Percentiles rank a stretch among this genome's conserved stretches.
phyloP scores from a whole-genome alignment of 2,113 vertebrate genomes.

The Rhadina sibilatrix region DNA sequence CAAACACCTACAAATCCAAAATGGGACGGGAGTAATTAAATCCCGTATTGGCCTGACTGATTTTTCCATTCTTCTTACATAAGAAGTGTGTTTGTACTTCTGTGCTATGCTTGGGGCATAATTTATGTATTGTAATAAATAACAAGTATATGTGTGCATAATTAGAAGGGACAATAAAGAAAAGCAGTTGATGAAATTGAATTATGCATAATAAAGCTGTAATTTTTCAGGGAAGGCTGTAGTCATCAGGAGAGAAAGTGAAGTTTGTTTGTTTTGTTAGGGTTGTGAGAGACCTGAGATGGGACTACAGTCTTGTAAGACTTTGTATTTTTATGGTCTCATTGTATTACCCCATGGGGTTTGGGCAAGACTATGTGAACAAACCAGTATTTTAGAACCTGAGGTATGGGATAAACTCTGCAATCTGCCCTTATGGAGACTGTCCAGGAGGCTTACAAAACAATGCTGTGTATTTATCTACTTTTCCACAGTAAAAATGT shows the following conservation, averaged over 20 bases:
- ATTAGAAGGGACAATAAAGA: constrained; percentile 40
- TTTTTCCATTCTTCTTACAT: background rate
- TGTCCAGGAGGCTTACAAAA: background rate
- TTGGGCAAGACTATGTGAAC: background rate
- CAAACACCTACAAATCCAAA: background rate
- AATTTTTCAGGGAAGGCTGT: background rate
- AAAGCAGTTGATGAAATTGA: constrained; percentile 24
- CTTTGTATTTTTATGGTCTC: background rate
- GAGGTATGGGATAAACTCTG: background rate
- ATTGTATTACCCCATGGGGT: fast-evolving
- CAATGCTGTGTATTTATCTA: background rate
- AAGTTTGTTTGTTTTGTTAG: background rate
- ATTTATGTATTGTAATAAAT: constrained; percentile 14
- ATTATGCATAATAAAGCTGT: background rate
- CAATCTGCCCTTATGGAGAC: background rate
- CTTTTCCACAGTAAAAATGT: background rate
- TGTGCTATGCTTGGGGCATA: background rate
- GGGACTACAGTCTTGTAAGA: background rate
- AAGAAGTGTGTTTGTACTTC: background rate
- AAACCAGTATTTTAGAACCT: background rate
- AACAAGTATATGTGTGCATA: background rate
- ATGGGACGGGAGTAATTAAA: background rate
- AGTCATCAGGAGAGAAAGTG: background rate
- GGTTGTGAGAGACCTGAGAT: background rate
- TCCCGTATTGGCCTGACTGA: background rate